A percentile compares a stretch with the other conserved stretches of the same genome.
These are phyloP conservation scores for Habropoda laboriosa DNA, from an alignment of 1,140 invertebrate genomes.

Conservation along the genomic window DNA sequence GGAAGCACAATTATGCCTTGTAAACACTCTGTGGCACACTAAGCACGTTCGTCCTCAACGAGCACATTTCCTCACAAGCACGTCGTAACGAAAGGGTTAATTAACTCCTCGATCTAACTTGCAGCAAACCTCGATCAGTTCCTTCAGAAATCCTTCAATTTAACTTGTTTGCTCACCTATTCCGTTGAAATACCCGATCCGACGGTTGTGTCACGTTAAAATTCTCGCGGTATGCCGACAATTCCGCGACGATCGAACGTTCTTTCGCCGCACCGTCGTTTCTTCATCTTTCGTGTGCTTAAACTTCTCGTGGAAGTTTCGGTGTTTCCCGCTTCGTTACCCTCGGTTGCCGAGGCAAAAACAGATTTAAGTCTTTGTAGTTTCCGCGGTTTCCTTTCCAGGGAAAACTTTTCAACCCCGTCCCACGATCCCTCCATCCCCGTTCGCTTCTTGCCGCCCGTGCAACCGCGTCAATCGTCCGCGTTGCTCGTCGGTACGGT, in stretches of 20 bases:
- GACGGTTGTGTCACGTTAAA: too few relatives aligned
- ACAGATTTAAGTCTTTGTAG: constrained; percentile 55
- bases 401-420: constrained; percentile 6
- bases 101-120: too few relatives aligned
- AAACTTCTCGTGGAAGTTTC: constrained; percentile 42
- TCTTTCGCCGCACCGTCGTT: not conserved
- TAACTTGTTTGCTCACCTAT: too few relatives aligned
- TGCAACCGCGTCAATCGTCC: not conserved
- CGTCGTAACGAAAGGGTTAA: too few relatives aligned
- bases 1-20: too few relatives aligned
- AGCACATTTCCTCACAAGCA: too few relatives aligned
- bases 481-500: not conserved
- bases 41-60: too few relatives aligned
- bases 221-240: not conserved
- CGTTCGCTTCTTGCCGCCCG: not conserved
- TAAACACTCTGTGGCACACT: too few relatives aligned
- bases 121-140: too few relatives aligned
- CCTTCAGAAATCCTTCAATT: too few relatives aligned
- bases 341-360: not conserved
- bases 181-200: too few relatives aligned
- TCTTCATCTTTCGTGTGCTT: constrained; percentile 10
- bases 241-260: not conserved
- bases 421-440: too few relatives aligned
- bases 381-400: constrained; percentile 13
- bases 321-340: constrained; percentile 52